phyloP scores from a whole-genome alignment of 2,797 vertebrate genomes.

The Ctenochaetus hawaiiensis region DNA sequence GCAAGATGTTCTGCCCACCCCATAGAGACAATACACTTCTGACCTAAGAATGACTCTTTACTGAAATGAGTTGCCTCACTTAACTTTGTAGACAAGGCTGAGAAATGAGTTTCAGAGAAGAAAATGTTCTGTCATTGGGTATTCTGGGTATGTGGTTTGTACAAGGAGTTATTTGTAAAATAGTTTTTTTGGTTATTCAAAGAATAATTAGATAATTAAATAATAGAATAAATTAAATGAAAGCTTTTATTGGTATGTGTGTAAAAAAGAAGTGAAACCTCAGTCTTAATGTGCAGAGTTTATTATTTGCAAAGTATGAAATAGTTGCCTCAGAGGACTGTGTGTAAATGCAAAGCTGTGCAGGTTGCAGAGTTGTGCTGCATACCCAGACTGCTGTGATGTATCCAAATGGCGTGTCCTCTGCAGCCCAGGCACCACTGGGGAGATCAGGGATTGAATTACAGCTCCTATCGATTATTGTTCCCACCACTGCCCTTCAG shows the following conservation, averaged over 20 bases:
- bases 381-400: slow-evolving; percentile 55
- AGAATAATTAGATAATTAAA: too few relatives aligned
- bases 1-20: slow-evolving; percentile 35
- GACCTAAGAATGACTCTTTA: slow-evolving; percentile 49
- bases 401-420: slow-evolving; percentile 75
- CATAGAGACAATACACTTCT: slow-evolving; percentile 23
- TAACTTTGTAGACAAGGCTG: slow-evolving; percentile 48
- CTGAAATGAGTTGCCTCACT: slow-evolving; percentile 47
- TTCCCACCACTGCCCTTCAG: slow-evolving; percentile 77
- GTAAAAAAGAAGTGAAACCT: slow-evolving; percentile 6
- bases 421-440: slow-evolving; percentile 64
- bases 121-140: background rate
- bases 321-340: background rate
- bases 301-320: slow-evolving; percentile 17
- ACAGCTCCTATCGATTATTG: slow-evolving; percentile 81
- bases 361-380: slow-evolving; percentile 53
- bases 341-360: slow-evolving; percentile 37
- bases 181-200: background rate
- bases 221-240: background rate
- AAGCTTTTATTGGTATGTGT: background rate
- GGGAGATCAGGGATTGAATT: slow-evolving; percentile 83
- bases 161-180: slow-evolving; percentile 17
- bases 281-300: slow-evolving; percentile 16
- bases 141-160: background rate
- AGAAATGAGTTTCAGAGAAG: slow-evolving; percentile 23